Base-by-base conservation (phyloP, 2,113 vertebrate genomes). In the Alectura lathami region DNA sequence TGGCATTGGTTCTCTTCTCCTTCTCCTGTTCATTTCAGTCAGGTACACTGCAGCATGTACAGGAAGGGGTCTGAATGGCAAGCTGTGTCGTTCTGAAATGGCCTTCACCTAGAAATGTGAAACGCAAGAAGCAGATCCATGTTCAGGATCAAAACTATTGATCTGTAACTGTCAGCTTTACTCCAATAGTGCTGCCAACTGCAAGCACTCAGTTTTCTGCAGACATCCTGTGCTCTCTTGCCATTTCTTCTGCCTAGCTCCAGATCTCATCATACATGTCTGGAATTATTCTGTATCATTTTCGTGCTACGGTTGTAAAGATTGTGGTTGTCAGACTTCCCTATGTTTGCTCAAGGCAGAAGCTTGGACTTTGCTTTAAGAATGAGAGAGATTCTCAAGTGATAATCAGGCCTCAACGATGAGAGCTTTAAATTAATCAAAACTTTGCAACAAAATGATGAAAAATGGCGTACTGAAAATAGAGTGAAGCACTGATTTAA, bases 1-100 rank as follows among this genome's bases (percentile, higher is more conserved):
- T 57, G 50, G 42, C 89, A 95, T 89, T 62, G 87, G 84, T 92
- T 83, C 54, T 45, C 22, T 8, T 88, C 32, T 79, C n/a, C n/a
- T 68, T 30, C 40, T 86, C 68, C 56, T 90, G 50, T 81, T 94
- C 86, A 86, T 86, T 92, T 80, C 80, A 91, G 51, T 8, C 34
- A 79, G 60, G 36, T 85, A 47, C 8, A 0, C 62, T 79, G 36
- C 83, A 83, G 60, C 56, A 57, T 70, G 60, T 84, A 56, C 80
- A 78, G 56, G 69, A 53, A 38, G 13, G 47, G 26, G 47, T 45
- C 42, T 84, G 93, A 92, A 70, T 23, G 22, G 53, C 59, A 93
- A 76, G 30, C 40, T 86, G 43, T 34, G 59, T 6, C 72, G 59
- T 38, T 83, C 73, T 34, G 62, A 82, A 93, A 76, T 1, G 2